Evolutionary conservation across 37 sponge, comb jelly and placozoan genomes (phyloP).

Genomic region (Lycopodina hypogea): DNA sequence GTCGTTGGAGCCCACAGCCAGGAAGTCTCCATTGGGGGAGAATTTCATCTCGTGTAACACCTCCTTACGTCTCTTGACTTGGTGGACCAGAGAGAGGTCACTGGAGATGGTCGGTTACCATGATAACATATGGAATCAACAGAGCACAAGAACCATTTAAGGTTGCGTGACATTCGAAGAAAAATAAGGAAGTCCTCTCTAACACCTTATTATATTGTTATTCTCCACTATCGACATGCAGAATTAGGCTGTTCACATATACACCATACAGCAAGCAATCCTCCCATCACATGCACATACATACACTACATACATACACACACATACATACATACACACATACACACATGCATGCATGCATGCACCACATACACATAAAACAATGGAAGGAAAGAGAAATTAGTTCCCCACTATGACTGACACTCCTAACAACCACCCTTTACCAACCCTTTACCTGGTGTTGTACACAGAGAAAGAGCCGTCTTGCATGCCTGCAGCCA

Average conservation of each 20-base stretch:
- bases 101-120: no score
- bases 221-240: no score
- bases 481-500: conserved; percentile 85
- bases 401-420: no score
- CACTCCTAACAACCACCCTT: no score
- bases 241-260: no score
- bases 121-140: neutral
- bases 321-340: neutral
- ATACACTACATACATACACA: neutral
- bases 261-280: no score
- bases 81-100: conserved; percentile 49
- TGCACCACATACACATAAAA: neutral
- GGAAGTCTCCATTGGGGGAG: conserved; percentile 86
- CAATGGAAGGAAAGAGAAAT: no score
- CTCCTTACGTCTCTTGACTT: conserved; percentile 80
- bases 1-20: conserved; percentile 97
- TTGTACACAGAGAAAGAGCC: conserved; percentile 80
- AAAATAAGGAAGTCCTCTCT: neutral
- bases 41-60: conserved; percentile 94
- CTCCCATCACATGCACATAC: no score
- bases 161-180: neutral
- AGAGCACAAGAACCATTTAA: neutral
- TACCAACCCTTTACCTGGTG: conserved; percentile 59
- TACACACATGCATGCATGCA: neutral
- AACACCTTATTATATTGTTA: neutral